phyloP scores from a whole-genome alignment of 2,888 invertebrate species.

The Microctonus brassicae region DNA sequence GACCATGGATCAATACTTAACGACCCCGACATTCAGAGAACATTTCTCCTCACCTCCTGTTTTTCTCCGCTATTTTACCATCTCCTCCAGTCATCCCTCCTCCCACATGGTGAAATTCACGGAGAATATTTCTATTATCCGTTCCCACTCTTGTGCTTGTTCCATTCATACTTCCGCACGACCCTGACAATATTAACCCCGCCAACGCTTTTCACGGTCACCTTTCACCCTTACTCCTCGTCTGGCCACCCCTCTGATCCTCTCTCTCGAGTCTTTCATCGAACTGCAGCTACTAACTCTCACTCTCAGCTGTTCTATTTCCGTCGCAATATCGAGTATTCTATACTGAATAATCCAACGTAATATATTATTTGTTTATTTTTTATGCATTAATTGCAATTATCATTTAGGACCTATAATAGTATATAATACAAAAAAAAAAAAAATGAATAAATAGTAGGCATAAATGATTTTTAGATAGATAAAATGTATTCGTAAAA shows the following conservation, averaged over 20 bases:
- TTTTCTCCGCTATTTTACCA: conserved; percentile 52
- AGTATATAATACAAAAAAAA: neutral
- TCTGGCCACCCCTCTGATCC: conserved; percentile 7
- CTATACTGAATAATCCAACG: neutral
- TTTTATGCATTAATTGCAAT: neutral
- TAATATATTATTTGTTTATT: neutral
- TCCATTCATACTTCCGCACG: conserved; percentile 64
- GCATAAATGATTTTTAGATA: neutral
- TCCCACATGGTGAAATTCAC: conserved; percentile 42
- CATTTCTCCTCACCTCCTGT: conserved; percentile 49
- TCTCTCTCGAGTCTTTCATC: neutral
- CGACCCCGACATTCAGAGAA: conserved; percentile 69
- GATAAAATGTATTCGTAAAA: neutral
- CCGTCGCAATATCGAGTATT: neutral
- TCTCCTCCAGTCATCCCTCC: conserved; percentile 9
- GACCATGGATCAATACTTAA: conserved; percentile 67
- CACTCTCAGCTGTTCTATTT: conserved; percentile 2
- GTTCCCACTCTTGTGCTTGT: conserved; percentile 47
- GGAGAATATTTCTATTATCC: conserved; percentile 48
- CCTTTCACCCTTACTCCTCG: conserved; percentile 37
- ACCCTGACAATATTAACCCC: conserved; percentile 39
- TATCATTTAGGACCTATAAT: neutral
- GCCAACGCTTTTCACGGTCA: conserved; percentile 36
- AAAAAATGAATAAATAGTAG: neutral
- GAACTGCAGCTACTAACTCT: conserved; percentile 29